phyloP scores from a whole-genome alignment of 1,140 invertebrate species.

The Aphelenchoides fujianensis region DNA sequence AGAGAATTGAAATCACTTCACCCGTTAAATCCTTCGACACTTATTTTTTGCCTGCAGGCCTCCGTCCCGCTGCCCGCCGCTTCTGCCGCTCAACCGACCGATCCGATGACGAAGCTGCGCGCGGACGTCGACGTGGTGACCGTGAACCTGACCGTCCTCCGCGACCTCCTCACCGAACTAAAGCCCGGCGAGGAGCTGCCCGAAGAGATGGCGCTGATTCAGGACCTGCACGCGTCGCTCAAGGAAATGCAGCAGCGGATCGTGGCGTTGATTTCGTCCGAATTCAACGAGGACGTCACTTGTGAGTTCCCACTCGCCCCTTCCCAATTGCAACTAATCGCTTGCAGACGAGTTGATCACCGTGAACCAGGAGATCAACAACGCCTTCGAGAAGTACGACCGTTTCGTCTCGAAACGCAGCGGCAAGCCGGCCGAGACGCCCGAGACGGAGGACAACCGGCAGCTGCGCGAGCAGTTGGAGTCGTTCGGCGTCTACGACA shows the following conservation, averaged over 20 bases:
- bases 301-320: too few relatives aligned
- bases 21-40: too few relatives aligned
- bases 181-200: conserved; percentile 72
- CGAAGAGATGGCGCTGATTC: conserved; percentile 71
- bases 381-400: conserved; percentile 79
- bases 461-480: conserved; percentile 27
- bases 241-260: conserved; percentile 88
- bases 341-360: conserved; percentile 80
- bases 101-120: conserved; percentile 71
- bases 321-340: conserved; percentile 19
- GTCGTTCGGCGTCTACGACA: conserved; percentile 27
- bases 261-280: conserved; percentile 81
- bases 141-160: conserved; percentile 85
- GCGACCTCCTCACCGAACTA: conserved; percentile 87
- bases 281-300: conserved; percentile 86
- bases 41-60: neutral
- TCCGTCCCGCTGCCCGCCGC: neutral
- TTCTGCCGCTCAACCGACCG: neutral
- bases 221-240: conserved; percentile 81
- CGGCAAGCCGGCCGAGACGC: conserved; percentile 24
- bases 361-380: conserved; percentile 92
- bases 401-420: conserved; percentile 63
- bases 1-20: too few relatives aligned
- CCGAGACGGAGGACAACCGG: neutral
- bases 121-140: conserved; percentile 87